phyloP scores from a whole-genome alignment of 2,797 vertebrate genomes.

The Tinamus major region DNA sequence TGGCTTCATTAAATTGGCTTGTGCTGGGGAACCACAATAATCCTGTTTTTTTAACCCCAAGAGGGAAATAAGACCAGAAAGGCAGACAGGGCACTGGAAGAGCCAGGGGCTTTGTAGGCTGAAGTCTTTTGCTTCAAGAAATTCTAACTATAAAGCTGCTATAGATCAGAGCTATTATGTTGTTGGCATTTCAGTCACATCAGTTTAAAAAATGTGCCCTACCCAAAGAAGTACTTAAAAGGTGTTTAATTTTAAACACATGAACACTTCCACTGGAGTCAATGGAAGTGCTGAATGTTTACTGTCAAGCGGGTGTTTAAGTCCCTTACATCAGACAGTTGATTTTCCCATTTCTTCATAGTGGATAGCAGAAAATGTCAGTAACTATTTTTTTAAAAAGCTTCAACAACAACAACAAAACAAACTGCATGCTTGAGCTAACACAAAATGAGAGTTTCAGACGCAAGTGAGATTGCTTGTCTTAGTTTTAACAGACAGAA shows the following conservation, averaged over 20 bases:
- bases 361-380: not conserved
- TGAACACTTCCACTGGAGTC: not conserved
- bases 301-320: not conserved
- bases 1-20: no score
- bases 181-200: not conserved
- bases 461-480: not conserved
- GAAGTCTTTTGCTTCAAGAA: not conserved
- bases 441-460: not conserved
- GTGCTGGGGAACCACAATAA: not conserved
- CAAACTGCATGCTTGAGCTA: not conserved
- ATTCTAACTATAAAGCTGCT: not conserved
- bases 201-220: not conserved
- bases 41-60: not conserved
- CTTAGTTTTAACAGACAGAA: not conserved
- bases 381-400: not conserved
- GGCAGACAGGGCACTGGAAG: not conserved
- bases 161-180: not conserved
- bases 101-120: not conserved
- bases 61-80: not conserved
- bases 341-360: not conserved
- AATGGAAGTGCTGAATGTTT: not conserved
- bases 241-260: not conserved
- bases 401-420: not conserved
- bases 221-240: not conserved
- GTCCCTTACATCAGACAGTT: not conserved